Evolutionary conservation across 2,888 invertebrate species (phyloP), one percentile per base, ranked within the genome.

Genomic region (Tenodera sinensis): DNA sequence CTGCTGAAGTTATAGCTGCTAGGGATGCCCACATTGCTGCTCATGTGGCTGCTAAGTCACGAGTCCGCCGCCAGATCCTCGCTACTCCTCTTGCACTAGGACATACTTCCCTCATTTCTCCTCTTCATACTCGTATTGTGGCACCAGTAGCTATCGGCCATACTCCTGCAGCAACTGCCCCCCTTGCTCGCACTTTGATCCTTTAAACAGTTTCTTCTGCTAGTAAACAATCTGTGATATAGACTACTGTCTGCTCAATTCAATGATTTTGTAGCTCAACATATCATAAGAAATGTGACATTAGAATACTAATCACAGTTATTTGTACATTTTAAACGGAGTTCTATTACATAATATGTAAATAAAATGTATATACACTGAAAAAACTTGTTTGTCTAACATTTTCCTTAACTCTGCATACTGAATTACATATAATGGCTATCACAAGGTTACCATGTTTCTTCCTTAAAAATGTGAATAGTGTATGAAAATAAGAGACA

Each of bases 61-160:
- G 91, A 88, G 89, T 90, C 88, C 90, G 91, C 84, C 89, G 91
- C 20, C 84, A 86, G 25, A 84, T 84, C 94, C 93, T 93, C 92
- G 93, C 89, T 93, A 88, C 89, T 28, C 90, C 91, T 42, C 0
- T 71, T 7, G 86, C 71, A 20, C 12, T 81, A 34, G 85, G 85
- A 42, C 83, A 85, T 83, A 82, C 85, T 8, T 83, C 89, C 14
- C 54, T 47, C 82, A 86, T 86, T 15, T 85, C 86, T 8, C 89
- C 86, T 87, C 82, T 87, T 25, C 81, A 25, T 12, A 54, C 86
- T 15, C 81, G 83, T 15, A 30, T 85, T 20, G n/a, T 42, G n/a
- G 82, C 89, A 86, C 85, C 90, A 28, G 81, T 89, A 87, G 88
- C 86, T 83, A 6, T 71, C 28, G 54, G 54, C 85, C 54, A 71